Evolutionary conservation across 2,888 invertebrate genomes (phyloP), one percentile per base, ranked within the genome.

Genomic region (Griposia aprilina): DNA sequence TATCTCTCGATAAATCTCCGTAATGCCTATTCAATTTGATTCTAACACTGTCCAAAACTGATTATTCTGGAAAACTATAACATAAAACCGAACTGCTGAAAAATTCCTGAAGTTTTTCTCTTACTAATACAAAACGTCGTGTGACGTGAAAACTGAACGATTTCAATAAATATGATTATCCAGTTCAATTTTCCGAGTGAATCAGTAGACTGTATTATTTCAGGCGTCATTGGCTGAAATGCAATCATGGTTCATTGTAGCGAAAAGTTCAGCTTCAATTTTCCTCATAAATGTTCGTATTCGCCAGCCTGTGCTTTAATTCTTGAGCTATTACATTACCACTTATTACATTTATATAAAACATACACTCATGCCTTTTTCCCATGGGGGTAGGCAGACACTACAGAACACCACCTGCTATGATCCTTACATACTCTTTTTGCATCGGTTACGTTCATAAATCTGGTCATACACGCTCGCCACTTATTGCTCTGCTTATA

Each of bases 171-270:
- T 75, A 85, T 69, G 60, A 65, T 82, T 17, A 71, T 50, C 23
- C 73, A 48, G 59, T 81, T 59, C 66, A 76, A 74, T 81, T 85
- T 85, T 76, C 76, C 76, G 67, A 63, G 30, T 71, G 77, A 81
- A 71, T 81, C 81, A 75, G 69, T 73, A 23, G 50, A n/a, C 52
- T 67, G 45, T 68, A 30, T 68, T 82, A 73, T 81, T 85, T 81
- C 82, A 76, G 55, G 76, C 66, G 52, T 23, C 76, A 48, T 74
- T 70, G 65, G 30, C 52, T 84, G 41, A 69, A 69, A 57, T 81
- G 70, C 82, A 70, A 85, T 85, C 85, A 81, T 52, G 36, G 85
- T 74, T 85, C 67, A 74, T 55, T 76, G 70, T 81, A 81, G 77
- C 67, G 82, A 81, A 67, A 50, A 50, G 10, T 74, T 63, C n/a